Evolutionary conservation across 2,888 invertebrate genomes (phyloP), one percentile per base, ranked within the genome.

Genomic region (Apantesis nais): DNA sequence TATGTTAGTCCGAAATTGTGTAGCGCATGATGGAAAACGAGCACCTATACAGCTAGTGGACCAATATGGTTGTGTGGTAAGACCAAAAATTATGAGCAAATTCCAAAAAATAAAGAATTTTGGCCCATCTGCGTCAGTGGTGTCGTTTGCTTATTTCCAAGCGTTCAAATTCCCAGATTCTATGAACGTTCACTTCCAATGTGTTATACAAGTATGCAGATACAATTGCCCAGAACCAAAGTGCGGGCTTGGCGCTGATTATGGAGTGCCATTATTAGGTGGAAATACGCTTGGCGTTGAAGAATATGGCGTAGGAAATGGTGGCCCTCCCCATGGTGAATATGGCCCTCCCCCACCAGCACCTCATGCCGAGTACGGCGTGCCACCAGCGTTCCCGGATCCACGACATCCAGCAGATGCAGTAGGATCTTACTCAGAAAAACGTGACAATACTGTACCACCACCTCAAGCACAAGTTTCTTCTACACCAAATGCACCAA

Each of bases 61-160:
- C 90, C 98, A 98, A 88, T 98, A 98, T 83, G 99, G 99, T 68
- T 99, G 99, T 89, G 98, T 99, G 16, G 98, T 98, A 5, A 95
- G 99, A 83, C 98, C 98, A 12, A 99, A 99, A 93, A 98, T 99
- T 80, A 99, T 99, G 99, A 97, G 97, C 85, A 97, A 98, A 90
- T 99, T 99, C 97, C 98, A 98, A 87, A 99, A 99, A 93, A 98
- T 99, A 80, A 98, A 98, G 95, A 98, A 99, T 95, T 99, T 99
- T 86, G 99, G 99, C 2, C 98, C 98, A 0, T 98, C 98, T 37
- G 99, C 99, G 8, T 98, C 98, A 0, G 99, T 99, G 7, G 98
- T 99, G 25, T 98, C 98, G 68, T 99, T 98, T 88, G 98, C 99
- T 22, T 98, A 99, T 94, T 99, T 99, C 97, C 98, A 99, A 94